Base-by-base conservation (phyloP, 2,113 vertebrate species). In the Microtus oregoni region DNA sequence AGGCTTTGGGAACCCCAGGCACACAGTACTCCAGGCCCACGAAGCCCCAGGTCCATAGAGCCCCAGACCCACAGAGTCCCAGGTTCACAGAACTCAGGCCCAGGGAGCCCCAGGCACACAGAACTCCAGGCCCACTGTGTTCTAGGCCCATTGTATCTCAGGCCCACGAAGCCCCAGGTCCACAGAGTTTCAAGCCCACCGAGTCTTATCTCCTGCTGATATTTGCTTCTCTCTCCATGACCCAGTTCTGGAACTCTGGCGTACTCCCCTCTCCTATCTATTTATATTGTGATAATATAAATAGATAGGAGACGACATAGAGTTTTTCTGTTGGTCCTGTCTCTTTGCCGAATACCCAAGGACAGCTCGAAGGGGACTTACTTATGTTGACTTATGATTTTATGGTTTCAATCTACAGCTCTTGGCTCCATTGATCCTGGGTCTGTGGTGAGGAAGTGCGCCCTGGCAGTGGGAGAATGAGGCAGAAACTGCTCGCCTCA, bases 81-180 rank as follows among this genome's bases (percentile, higher is more conserved):
- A 32, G 30, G 30, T 0, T 13, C 30, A 68, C 30, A 14, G 67
- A 35, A 15, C 2, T 15, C 30, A 35, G 67, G 14, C 13, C 26
- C 32, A 50, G 30, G 6, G 28, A 28, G 12, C 10, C 5, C 65
- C 32, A 70, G 6, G 67, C 2, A 0, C 67, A 70, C 12, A 2
- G 19, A 58, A 7, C 55, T 7, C 55, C 55, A 58, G 55, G 55
- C 5, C 55, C 55, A 58, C 55, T 20, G 14, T 3, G 32, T 7
- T 30, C 63, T 3, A 65, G 26, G 63, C 4, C 55, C 55, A 50
- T 1, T 19, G 5, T 2, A 13, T 6, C 67, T 24, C 63, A 65
- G 9, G 24, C 10, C 55, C 55, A 50, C 0, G 0, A 2, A 68
- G 13, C 13, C 6, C 26, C 67, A 32, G 30, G 13, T 0, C 67